Base-by-base conservation (phyloP, 2,797 vertebrate genomes). In the Leuciscus waleckii region DNA sequence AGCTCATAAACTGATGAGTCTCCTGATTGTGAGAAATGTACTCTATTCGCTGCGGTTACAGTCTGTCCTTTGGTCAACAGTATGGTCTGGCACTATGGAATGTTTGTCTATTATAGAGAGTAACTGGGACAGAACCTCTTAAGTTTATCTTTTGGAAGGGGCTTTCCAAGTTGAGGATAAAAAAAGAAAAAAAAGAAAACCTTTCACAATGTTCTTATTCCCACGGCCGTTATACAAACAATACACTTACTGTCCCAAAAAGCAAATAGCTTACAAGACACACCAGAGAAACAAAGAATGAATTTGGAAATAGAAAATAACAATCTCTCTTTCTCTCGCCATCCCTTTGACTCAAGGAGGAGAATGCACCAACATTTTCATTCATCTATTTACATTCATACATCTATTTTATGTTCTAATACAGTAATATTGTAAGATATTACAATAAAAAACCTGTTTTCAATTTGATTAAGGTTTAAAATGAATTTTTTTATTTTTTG, bases 201-300 rank as follows among this genome's bases (percentile, higher is more conserved):
- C 3, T 32, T 54, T 68, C 32, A 39, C 71, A 32, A 23, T n/a
- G 54, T 75, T 69, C 35, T 54, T 69, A 69, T 84, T 78, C 49
- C 63, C 82, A 84, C 19, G n/a, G 49, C 63, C 0, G 2, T 54
- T 78, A 67, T 29, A 58, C 63, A 78, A 69, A 78, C 74, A 78
- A 77, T 76, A 21, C 10, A 13, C 6, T 29, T 5, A 43, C 51
- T 41, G 51, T 46, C 43, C 19, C 73, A n/a, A 54, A 83, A 67
- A 83, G 9, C 43, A 68, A 43, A 54, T 46, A 41, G 74, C 74
- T 56, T 29, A 74, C 58, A 37, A 43, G 13, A 73, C 23, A 51
- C 29, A 76, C 29, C n/a, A 29, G 39, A 37, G 49, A 68, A 54
- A 26, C 54, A 56, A 69, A 69, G 49, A 71, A 39, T 1, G 2